Percentiles rank a stretch among this genome's conserved stretches.
These are phyloP conservation scores for Ptychochromis oligacanthus DNA, from an alignment of 2,113 vertebrate species.

Conservation along the genomic window DNA sequence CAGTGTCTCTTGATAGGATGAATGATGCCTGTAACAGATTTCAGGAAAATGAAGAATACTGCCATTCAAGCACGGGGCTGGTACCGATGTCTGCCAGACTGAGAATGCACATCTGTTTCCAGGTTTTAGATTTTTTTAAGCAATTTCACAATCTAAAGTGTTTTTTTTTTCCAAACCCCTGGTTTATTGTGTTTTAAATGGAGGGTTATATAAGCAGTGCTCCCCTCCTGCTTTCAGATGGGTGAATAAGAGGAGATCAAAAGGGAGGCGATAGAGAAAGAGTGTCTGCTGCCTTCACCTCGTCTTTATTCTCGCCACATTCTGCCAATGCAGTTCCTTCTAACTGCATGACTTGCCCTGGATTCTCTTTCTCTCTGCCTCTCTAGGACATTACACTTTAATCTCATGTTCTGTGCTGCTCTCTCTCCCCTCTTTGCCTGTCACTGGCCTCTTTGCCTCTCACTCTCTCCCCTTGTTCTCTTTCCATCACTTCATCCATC, in stretches of 20 bases:
- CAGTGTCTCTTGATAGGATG: too few relatives aligned
- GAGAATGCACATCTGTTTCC: constrained; percentile 4
- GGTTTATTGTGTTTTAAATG: constrained; percentile 57
- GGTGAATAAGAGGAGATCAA: constrained; percentile 73
- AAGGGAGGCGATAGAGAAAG: constrained; percentile 59
- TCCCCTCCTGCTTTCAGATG: constrained; percentile 58
- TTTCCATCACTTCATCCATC: constrained; percentile 52
- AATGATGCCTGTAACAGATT: constrained; percentile 29
- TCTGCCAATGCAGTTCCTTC: constrained; percentile 69
- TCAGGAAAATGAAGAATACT: constrained; percentile 30
- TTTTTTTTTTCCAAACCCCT: background rate
- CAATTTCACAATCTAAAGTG: constrained; percentile 44
- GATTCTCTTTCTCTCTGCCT: constrained; percentile 63
- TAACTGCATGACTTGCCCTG: constrained; percentile 70
- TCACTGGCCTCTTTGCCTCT: constrained; percentile 34
- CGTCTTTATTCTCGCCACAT: constrained; percentile 72
- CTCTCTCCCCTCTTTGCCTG: constrained; percentile 32
- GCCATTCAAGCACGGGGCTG: background rate
- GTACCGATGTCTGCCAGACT: background rate
- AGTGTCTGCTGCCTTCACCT: constrained; percentile 69
- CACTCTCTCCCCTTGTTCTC: constrained; percentile 42
- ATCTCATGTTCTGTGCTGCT: constrained; percentile 66
- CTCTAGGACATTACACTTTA: constrained; percentile 75
- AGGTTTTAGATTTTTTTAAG: constrained; percentile 18
- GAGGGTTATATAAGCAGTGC: constrained; percentile 64